Conservation (phyloP, 2,888 invertebrate genomes). For the Tipula confusa region DNA sequence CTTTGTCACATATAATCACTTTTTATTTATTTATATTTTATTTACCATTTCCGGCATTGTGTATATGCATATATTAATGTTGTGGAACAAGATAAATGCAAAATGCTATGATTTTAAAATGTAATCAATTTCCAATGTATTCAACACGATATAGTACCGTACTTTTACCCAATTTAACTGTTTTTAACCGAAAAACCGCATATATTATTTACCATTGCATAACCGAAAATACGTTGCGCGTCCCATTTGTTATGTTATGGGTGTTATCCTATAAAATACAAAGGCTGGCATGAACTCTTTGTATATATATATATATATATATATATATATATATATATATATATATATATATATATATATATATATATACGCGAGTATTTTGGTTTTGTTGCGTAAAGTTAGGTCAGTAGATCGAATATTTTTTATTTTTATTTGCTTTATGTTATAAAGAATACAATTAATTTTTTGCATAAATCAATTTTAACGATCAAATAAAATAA, state of each 20-base stretch:
- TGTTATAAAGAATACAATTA: neutral
- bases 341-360: neutral
- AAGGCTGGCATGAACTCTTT: neutral
- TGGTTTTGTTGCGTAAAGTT: neutral
- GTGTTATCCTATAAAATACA: neutral
- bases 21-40: neutral
- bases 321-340: neutral
- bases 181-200: neutral
- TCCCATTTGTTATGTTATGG: neutral
- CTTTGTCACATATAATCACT: neutral
- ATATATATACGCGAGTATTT: neutral
- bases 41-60: neutral
- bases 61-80: neutral
- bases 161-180: neutral
- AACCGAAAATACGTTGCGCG: neutral
- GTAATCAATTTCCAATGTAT: neutral
- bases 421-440: neutral
- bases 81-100: neutral
- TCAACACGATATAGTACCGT: neutral
- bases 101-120: neutral
- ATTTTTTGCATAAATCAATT: conserved; percentile 20
- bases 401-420: conserved; percentile 20
- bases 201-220: neutral
- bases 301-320: neutral
- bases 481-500: neutral